Percentiles rank a stretch among this genome's conserved stretches.
Evolutionary conservation across 2,888 invertebrate species (phyloP).

Genomic region (Argyresthia goedartella): DNA sequence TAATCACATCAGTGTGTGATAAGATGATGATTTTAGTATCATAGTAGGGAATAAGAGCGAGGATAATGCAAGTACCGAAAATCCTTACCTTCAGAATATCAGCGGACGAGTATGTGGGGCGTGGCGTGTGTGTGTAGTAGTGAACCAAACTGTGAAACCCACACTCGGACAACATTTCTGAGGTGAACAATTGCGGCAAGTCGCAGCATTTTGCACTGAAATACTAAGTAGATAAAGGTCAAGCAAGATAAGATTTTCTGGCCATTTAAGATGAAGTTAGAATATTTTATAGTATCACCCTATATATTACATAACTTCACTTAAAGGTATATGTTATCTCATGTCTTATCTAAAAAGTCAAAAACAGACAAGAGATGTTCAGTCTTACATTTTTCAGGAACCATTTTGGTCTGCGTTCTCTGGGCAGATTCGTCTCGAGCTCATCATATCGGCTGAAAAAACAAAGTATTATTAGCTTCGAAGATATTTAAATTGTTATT

Average conservation of each 20-base stretch:
- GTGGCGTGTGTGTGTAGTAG: constrained; percentile 26
- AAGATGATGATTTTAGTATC: too few relatives aligned
- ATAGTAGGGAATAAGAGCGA: too few relatives aligned
- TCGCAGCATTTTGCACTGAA: constrained; percentile 49
- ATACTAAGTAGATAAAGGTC: constrained; percentile 25
- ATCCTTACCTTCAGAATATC: neutral
- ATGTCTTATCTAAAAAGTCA: too few relatives aligned
- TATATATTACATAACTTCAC: too few relatives aligned
- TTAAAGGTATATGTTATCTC: too few relatives aligned
- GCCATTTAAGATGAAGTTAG: too few relatives aligned
- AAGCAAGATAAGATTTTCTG: neutral
- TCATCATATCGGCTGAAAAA: constrained; percentile 41
- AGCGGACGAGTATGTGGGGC: too few relatives aligned
- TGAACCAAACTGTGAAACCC: constrained; percentile 32
- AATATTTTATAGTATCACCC: too few relatives aligned
- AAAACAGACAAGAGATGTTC: neutral
- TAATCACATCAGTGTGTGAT: too few relatives aligned
- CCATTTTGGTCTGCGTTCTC: constrained; percentile 39
- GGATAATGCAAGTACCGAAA: neutral
- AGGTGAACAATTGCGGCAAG: constrained; percentile 36
- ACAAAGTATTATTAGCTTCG: too few relatives aligned
- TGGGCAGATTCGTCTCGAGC: constrained; percentile 28
- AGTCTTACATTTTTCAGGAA: constrained; percentile 46
- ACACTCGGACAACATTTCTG: constrained; percentile 27
- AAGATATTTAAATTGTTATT: too few relatives aligned